Evolutionary conservation across 2,888 invertebrate species (phyloP), one percentile per base, ranked within the genome.

Genomic region (Atethmia centrago): DNA sequence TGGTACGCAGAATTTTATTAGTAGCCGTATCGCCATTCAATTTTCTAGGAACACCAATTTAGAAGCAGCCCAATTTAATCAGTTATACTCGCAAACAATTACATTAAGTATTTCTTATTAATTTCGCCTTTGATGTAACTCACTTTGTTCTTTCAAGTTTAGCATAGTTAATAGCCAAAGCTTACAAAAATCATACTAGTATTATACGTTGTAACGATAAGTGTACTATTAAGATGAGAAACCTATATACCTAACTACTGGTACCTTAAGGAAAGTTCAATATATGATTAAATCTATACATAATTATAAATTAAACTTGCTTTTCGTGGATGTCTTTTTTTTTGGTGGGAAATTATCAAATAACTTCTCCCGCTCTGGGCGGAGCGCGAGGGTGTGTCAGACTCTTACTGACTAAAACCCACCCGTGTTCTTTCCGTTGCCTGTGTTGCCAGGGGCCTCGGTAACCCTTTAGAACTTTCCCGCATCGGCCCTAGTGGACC

Each of bases 31-130:
- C 25, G 16, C 19, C 28, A 16, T 65, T 31, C 10, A 49, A 76
- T 71, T 75, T 61, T 51, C 40, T 47, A 40, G 53, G 55, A 71
- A 65, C 31, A 3, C 49, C 25, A 74, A 55, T 7, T 72, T 47
- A 31, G 31, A 40, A 68, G 12, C n/a, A 36, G 21, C 14, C 40
- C 25, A 75, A 65, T 65, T 75, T 75, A 51, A 70, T 80, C 19
- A 70, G 21, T 56, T 31, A 53, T 21, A 40, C 14, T 64, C 16
- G n/a, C 31, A 25, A 56, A 66, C 21, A 67, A 66, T 31, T 40
- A 16, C 8, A 45, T 45, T 10, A 36, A 31, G 31, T 47, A 16
- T 53, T 63, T 51, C 5, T 36, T 58, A 47, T 47, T 67, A 58
- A 58, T 28, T 73, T 12, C 42, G 7, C 0, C 7, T 65, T 65